A percentile compares a stretch with the other conserved stretches of the same genome.
Conservation (phyloP, 2,797 vertebrate genomes). For the Taenioides sp. region DNA sequence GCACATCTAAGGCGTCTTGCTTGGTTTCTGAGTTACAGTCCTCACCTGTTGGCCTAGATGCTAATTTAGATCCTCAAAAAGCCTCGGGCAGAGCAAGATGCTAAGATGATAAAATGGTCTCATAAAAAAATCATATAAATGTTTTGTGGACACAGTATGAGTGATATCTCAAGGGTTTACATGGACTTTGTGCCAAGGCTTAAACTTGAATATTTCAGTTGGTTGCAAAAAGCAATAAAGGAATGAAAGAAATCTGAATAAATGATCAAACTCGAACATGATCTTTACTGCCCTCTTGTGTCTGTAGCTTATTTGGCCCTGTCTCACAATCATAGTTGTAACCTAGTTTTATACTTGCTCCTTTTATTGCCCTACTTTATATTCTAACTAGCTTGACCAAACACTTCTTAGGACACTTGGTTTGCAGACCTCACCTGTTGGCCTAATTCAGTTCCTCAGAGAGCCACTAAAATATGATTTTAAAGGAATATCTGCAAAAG, state of each 20-base stretch:
- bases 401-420: constrained; percentile 47
- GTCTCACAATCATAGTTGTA: constrained; percentile 3
- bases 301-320: not conserved
- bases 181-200: not conserved
- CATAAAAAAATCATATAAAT: not conserved
- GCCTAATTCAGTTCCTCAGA: constrained; percentile 40
- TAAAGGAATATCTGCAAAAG: not conserved
- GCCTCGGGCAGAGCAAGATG: constrained; percentile 15
- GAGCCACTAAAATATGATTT: constrained; percentile 6
- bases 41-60: constrained; percentile 63
- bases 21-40: constrained; percentile 41
- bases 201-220: not conserved
- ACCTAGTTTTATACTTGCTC: constrained; percentile 24
- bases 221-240: not conserved
- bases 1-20: constrained; percentile 43
- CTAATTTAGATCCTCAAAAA: constrained; percentile 41
- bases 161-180: not conserved
- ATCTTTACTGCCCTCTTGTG: not conserved
- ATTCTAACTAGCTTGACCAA: constrained; percentile 42
- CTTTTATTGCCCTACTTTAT: constrained; percentile 58
- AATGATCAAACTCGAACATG: not conserved
- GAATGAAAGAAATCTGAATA: not conserved
- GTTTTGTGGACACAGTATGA: constrained; percentile 20
- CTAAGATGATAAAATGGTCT: constrained; percentile 30
- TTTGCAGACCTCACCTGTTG: constrained; percentile 60